Evolutionary conservation across 2,888 invertebrate species (phyloP), one percentile per base, ranked within the genome.

Genomic region (Chrysopilus asiliformis): DNA sequence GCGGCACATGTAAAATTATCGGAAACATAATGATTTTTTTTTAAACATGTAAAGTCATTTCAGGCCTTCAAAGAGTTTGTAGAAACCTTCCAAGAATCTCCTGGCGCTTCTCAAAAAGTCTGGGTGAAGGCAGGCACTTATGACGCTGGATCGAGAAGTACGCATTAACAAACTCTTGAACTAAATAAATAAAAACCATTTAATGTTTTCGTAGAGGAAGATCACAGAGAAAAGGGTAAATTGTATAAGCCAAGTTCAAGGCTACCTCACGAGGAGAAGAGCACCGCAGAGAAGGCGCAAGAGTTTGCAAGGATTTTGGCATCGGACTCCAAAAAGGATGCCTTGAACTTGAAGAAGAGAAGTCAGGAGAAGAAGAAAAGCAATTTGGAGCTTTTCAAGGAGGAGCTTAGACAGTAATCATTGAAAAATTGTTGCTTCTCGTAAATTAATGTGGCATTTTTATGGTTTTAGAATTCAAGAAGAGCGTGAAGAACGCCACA

Each of bases 101-200:
- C 84, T 1, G 73, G 75, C 35, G 72, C 73, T 49, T 76, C 82
- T 12, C 75, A 80, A 4, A 95, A 94, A 67, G 81, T 94, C 28
- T 98, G 98, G 91, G 86, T 98, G 5, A 91, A 95, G 65, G 97
- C 95, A 39, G 95, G 93, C 36, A 89, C 93, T 2, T 95, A 95
- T 53, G 91, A 94, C 75, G 89, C 91, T 33, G 90, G 90, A 17
- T 83, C 86, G 44, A 72, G 89, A 68, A 84, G 87, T 85, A 67
- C 26, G 31, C 20, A 29, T 22, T 27, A 20, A 39, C 29, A 36
- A 32, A 36, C 26, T n/a, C 14, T 13, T 22, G 30, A 8, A 18
- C 13, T 36, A 25, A 15, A 15, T 22, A n/a, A 31, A 3, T 20
- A n/a, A 25, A 34, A 15, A 24, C 15, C 37, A 17, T 10, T 36